These are phyloP conservation scores for Holothuria glaberrima DNA, from an alignment of 35 echinoderm and acorn worm genomes.

Conservation along the genomic window DNA sequence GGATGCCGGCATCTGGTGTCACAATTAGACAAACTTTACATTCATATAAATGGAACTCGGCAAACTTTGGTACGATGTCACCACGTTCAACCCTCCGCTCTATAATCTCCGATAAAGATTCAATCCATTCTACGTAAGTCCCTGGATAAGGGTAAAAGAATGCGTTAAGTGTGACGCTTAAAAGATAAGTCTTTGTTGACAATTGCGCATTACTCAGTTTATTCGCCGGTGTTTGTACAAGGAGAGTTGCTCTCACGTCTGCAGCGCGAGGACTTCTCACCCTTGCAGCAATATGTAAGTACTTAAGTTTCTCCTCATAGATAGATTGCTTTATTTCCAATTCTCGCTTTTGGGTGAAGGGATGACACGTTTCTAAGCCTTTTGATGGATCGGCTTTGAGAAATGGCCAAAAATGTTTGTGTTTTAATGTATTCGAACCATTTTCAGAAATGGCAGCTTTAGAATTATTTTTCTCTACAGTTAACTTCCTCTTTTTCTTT, in stretches of 20 bases:
- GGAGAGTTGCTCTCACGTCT: constrained; percentile 41
- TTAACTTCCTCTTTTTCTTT: constrained; percentile 44
- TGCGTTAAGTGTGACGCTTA: constrained; percentile 20
- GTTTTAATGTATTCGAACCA: neutral
- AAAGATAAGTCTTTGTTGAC: constrained; percentile 34
- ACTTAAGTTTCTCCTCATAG: constrained; percentile 32
- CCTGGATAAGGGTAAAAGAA: constrained; percentile 49
- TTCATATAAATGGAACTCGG: neutral
- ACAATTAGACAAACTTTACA: constrained; percentile 44
- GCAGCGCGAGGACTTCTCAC: constrained; percentile 20
- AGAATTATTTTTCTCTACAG: neutral
- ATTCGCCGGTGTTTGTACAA: neutral
- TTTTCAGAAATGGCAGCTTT: neutral
- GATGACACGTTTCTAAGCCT: too few species aligned
- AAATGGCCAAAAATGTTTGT: constrained; percentile 29
- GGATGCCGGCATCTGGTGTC: constrained; percentile 33
- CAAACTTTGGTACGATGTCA: constrained; percentile 41
- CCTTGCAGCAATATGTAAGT: constrained; percentile 40
- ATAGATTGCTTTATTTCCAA: neutral
- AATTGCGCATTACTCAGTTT: constrained; percentile 37
- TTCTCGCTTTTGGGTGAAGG: too few species aligned
- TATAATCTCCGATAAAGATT: constrained; percentile 30
- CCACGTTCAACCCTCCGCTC: neutral
- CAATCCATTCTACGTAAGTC: constrained; percentile 35
- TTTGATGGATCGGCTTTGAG: neutral